phyloP scores from a whole-genome alignment of 2,888 invertebrate species.

The Parnassius orleans region DNA sequence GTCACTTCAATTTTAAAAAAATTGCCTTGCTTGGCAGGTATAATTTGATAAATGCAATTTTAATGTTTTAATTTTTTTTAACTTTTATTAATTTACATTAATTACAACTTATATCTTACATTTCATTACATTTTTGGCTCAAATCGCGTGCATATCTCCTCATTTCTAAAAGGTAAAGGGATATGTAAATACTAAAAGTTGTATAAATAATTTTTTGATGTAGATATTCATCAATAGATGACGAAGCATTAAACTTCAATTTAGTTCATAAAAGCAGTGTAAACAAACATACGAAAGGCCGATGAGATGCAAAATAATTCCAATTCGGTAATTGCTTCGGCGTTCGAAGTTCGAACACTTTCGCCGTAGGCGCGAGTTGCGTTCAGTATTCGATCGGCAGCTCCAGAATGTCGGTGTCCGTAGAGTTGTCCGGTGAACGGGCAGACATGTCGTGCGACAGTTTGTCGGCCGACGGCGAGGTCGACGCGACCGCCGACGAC shows the following conservation, averaged over 20 bases:
- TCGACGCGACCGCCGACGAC: conserved; percentile 34
- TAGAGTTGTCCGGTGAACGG: conserved; percentile 32
- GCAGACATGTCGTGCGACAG: conserved; percentile 64
- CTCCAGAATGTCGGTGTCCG: conserved; percentile 43
- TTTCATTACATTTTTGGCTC: too few species aligned
- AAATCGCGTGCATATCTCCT: too few species aligned
- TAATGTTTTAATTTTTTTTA: too few species aligned
- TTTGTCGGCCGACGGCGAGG: conserved; percentile 46
- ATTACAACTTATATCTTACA: too few species aligned
- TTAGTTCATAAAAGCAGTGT: conserved; percentile 1
- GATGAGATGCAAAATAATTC: conserved; percentile 23
- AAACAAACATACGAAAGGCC: conserved; percentile 24
- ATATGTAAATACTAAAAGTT: too few species aligned
- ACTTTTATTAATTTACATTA: too few species aligned
- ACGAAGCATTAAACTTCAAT: neutral
- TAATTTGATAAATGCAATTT: too few species aligned
- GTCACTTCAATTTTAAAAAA: too few species aligned
- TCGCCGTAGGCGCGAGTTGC: conserved; percentile 42
- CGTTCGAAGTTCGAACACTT: conserved; percentile 34
- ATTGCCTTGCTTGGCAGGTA: too few species aligned
- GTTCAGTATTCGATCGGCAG: conserved; percentile 45
- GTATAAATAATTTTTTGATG: too few species aligned
- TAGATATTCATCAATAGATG: neutral
- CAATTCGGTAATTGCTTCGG: conserved; percentile 26
- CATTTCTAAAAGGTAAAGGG: too few species aligned